Evolutionary conservation across 2,797 vertebrate genomes (phyloP), one percentile per base, ranked within the genome.

Genomic region (Gymnoscopelus braueri): DNA sequence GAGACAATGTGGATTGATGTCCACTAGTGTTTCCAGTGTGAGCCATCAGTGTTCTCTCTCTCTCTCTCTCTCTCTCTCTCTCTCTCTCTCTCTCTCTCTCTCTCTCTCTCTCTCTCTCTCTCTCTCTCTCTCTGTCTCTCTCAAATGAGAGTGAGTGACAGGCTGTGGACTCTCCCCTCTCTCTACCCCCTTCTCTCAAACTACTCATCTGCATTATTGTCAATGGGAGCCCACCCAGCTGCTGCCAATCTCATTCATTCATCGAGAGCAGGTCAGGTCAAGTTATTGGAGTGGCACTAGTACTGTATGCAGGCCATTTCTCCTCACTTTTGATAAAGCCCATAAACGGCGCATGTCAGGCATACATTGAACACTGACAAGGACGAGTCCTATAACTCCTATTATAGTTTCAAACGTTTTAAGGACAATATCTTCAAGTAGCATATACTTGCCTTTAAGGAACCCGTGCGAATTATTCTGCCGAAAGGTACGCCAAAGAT

Each of bases 251-350:
- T 82, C 78, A 80, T 86, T 84, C 84, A 79, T 63, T 61, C 60
- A 70, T 63, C 75, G 67, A 85, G 75, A 29, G 50, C 65, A 79
- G 82, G 84, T 51, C 61, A 15, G 65, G 87, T 90, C 90, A 87
- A 87, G 87, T 85, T 83, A 65, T 77, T 88, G 70, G 82, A 87
- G 84, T 81, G 80, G 77, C 80, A 39, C 84, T 85, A 19, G 19
- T 19, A 85, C 77, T 80, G 67, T 10, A 51, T 26, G 39, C 56
- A 23, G 26, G 69, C 68, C 77, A 82, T 88, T 82, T 80, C 74
- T 81, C 50, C 81, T 79, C 85, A 85, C 85, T 79, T 85, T 84
- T 80, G 70, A 72, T 61, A 78, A 83, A 88, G 84, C 81, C 70
- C 72, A 24, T 76, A 79, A 69, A 83, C 75, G 84, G 23, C 54